A percentile compares a stretch with the other conserved stretches of the same genome.
These are phyloP conservation scores for Porites evermanni DNA, from an alignment of 92 coral and sea anemone species.

Conservation along the genomic window DNA sequence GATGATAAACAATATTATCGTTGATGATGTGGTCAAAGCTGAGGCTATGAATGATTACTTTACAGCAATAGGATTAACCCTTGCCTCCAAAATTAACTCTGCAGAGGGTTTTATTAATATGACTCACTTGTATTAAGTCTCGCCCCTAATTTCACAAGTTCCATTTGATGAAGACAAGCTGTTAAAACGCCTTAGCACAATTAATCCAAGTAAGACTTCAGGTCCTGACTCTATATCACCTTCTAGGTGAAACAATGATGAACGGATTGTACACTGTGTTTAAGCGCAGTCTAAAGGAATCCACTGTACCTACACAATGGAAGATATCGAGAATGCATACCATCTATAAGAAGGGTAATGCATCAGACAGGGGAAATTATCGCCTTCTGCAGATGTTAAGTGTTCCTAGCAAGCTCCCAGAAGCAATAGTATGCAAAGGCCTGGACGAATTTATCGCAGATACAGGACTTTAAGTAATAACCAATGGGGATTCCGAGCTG, in stretches of 20 bases:
- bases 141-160: slow-evolving; percentile 52
- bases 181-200: slow-evolving; percentile 21
- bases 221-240: slow-evolving; percentile 55
- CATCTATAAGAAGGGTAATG: slow-evolving; percentile 61
- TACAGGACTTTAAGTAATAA: slow-evolving; percentile 45
- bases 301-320: slow-evolving; percentile 60
- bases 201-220: slow-evolving; percentile 62
- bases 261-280: slow-evolving; percentile 43
- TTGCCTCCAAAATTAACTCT: slow-evolving; percentile 44
- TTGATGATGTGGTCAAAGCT: slow-evolving; percentile 43
- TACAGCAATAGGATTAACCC: slow-evolving; percentile 34
- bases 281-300: slow-evolving; percentile 42
- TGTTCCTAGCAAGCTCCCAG: slow-evolving; percentile 67
- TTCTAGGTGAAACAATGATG: slow-evolving; percentile 40
- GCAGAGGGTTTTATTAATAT: neutral
- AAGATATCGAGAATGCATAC: slow-evolving; percentile 65
- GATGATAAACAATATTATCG: slow-evolving; percentile 31
- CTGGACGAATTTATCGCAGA: slow-evolving; percentile 55
- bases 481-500: slow-evolving; percentile 73
- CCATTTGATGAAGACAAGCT: slow-evolving; percentile 22
- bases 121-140: slow-evolving; percentile 6
- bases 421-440: slow-evolving; percentile 50
- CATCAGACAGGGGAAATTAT: slow-evolving; percentile 55
- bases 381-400: slow-evolving; percentile 66
- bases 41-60: slow-evolving; percentile 60